Evolutionary conservation across 2,888 invertebrate species (phyloP).

Genomic region (Stictocephala bisonia): DNA sequence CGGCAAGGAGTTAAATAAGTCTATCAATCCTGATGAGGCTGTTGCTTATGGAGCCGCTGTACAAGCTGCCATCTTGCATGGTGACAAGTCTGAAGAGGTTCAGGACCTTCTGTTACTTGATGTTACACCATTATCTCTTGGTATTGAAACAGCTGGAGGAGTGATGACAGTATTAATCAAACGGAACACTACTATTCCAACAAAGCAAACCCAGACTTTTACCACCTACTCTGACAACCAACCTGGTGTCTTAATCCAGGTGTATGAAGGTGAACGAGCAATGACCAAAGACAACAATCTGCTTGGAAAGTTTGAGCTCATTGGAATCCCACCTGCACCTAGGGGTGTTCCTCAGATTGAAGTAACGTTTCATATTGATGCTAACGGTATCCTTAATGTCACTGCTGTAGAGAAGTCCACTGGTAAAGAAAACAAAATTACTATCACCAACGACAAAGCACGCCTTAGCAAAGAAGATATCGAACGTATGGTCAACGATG

Average conservation of each 20-base stretch:
- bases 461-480: conserved; percentile 94
- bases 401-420: conserved; percentile 93
- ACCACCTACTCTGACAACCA: conserved; percentile 99
- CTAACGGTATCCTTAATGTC: conserved; percentile 95
- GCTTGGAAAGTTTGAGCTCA: conserved; percentile 96
- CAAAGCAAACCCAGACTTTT: conserved; percentile 96
- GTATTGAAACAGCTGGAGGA: conserved; percentile 92
- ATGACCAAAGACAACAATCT: conserved; percentile 97
- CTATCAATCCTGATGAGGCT: conserved; percentile 97
- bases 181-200: conserved; percentile 97
- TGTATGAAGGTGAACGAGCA: conserved; percentile 93
- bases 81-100: conserved; percentile 87
- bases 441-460: conserved; percentile 93
- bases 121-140: conserved; percentile 89
- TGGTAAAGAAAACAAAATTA: conserved; percentile 91
- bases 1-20: conserved; percentile 96
- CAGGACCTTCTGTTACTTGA: conserved; percentile 93
- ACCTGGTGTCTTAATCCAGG: conserved; percentile 92
- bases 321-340: conserved; percentile 95
- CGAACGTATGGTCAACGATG: conserved; percentile 92
- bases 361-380: conserved; percentile 45
- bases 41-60: conserved; percentile 96
- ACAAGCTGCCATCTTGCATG: conserved; percentile 68
- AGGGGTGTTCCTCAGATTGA: conserved; percentile 75
- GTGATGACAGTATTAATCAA: conserved; percentile 98